Evolutionary conservation across 2,113 vertebrate genomes (phyloP).

Genomic region (Brachypodius melanocephalos): DNA sequence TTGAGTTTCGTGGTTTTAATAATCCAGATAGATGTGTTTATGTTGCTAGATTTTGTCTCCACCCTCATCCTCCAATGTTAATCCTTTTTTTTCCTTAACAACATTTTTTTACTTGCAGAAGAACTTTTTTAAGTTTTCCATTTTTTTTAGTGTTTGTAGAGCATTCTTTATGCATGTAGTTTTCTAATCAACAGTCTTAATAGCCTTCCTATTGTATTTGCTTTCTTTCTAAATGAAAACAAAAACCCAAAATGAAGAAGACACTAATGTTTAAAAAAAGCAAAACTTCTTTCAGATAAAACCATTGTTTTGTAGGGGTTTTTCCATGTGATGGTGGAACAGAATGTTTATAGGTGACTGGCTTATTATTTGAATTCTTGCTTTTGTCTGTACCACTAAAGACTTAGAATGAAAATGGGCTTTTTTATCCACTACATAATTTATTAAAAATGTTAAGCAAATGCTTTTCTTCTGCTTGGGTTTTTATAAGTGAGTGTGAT

Average conservation of each 20-base stretch:
- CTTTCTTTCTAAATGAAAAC: slow-evolving; percentile 17
- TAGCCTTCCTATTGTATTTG: slow-evolving; percentile 37
- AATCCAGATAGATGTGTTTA: slow-evolving; percentile 19
- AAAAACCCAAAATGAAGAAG: slow-evolving; percentile 77
- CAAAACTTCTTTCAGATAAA: background rate
- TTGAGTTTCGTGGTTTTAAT: slow-evolving; percentile 50
- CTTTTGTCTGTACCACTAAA: background rate
- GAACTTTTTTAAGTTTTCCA: slow-evolving; percentile 20
- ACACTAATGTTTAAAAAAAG: background rate
- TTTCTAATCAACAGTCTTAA: slow-evolving; percentile 31
- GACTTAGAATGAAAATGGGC: background rate
- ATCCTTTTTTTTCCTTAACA: background rate
- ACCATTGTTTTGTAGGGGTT: background rate
- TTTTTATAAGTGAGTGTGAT: background rate
- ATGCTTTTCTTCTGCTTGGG: slow-evolving; percentile 47
- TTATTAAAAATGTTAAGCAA: background rate
- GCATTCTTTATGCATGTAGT: slow-evolving; percentile 49
- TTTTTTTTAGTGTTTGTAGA: slow-evolving; percentile 47
- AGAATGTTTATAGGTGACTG: background rate
- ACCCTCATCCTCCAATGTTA: background rate
- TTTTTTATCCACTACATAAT: background rate
- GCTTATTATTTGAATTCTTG: background rate
- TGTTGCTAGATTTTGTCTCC: slow-evolving; percentile 19
- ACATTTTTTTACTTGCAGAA: slow-evolving; percentile 35
- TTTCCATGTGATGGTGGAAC: background rate